Percentiles rank a stretch among this genome's conserved stretches.
Evolutionary conservation across 2,888 invertebrate genomes (phyloP).

Genomic region (Nebria brevicollis): DNA sequence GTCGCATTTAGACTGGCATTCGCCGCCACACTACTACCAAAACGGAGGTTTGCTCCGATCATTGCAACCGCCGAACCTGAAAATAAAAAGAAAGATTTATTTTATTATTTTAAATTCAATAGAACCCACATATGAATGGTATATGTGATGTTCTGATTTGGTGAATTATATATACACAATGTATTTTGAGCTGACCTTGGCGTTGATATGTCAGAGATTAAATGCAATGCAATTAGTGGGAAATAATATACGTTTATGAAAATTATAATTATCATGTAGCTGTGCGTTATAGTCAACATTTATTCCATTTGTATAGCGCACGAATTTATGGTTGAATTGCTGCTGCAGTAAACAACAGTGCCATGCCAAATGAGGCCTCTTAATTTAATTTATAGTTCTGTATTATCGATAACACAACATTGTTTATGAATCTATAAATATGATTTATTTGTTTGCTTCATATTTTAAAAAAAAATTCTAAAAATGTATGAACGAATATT

Average conservation of each 20-base stretch:
- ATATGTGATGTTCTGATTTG: no score
- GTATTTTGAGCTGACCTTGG: neutral
- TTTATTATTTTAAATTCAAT: neutral
- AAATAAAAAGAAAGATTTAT: constrained; percentile 46
- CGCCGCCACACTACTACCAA: constrained; percentile 74
- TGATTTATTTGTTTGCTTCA: neutral
- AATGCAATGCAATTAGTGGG: neutral
- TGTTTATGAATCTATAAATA: neutral
- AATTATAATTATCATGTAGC: neutral
- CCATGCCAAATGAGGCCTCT: constrained; percentile 31
- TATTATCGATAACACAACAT: constrained; percentile 31
- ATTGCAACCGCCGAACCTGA: constrained; percentile 79
- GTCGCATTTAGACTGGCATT: constrained; percentile 75
- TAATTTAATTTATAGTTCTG: constrained; percentile 38
- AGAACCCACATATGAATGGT: no score
- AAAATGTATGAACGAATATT: no score
- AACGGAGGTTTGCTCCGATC: constrained; percentile 81
- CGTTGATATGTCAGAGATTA: neutral
- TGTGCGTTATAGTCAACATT: neutral
- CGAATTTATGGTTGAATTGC: neutral
- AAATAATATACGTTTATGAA: neutral
- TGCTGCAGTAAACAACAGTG: constrained; percentile 32
- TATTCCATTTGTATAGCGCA: neutral
- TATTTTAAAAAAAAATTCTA: neutral
- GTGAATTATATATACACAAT: no score